Base-by-base conservation (phyloP, 1,140 invertebrate species). In the Nixonia krombeini region DNA sequence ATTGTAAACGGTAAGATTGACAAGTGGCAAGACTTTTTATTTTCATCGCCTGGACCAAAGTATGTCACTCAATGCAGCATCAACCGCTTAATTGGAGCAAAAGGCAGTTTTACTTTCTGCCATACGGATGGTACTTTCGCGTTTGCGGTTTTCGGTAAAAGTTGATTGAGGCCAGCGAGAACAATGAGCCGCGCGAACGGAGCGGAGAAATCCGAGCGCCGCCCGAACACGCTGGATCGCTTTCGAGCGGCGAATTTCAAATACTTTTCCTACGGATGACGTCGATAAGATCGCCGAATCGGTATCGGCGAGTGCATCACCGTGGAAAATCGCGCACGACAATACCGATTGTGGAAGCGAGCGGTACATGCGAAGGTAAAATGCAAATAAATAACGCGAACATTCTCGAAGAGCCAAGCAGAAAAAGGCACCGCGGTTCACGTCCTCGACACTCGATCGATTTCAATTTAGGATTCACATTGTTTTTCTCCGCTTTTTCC, bases 341-440 rank as follows among this genome's bases (percentile, higher is more conserved):
- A 40, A 40, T 40, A 40, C 18, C 37, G 37, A 40, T 18, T 40
- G 15, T 40, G 37, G 8, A 40, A 40, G 18, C 21, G 21, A 21
- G 6, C 21, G 6, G 2, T 21, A 6, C 21, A 21, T 21, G 6
- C 37, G 37, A 16, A 16, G 17, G 17, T 17, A 21, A 40, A 40
- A 13, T 12, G 35, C 6, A 21, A 21, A 21, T 21, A 21, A 21
- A 21, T 21, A 21, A 12, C 35, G 3, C 35, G 8, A 40, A 17
- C 18, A 16, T 8, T 40, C 37, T 17, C 8, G 16, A 40, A 40
- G 18, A 40, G 4, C 9, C 18, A 2, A 40, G n/a, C 16, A 17
- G 18, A 40, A 40, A 18, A 1, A 8, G 33, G 2, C 2, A 12
- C 28, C 8, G 8, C 13, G 10, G 13, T 35, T 35, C 33, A 13